Conservation (phyloP, 2,888 invertebrate species). For the Cryptops parisi region DNA sequence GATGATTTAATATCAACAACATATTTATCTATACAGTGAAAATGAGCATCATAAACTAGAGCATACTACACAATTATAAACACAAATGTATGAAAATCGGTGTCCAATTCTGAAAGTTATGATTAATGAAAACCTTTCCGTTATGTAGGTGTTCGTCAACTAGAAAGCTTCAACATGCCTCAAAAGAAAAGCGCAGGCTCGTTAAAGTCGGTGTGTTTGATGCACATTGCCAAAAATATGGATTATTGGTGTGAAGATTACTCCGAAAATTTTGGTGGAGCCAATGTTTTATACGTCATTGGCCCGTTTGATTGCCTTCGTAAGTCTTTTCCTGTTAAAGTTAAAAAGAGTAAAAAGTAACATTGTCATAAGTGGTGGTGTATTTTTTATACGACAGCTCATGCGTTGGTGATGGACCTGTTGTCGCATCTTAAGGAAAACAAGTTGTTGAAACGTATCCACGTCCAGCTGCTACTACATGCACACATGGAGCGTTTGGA, state of each 20-base stretch:
- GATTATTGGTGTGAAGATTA: slow-evolving; percentile 11
- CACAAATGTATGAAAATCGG: too few species aligned
- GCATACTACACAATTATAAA: too few species aligned
- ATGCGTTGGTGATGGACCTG: not conserved
- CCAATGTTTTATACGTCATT: slow-evolving; percentile 1
- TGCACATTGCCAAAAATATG: slow-evolving; percentile 6
- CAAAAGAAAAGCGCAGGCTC: not conserved
- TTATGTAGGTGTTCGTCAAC: too few species aligned
- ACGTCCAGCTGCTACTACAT: slow-evolving; percentile 2
- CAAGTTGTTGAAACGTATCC: not conserved
- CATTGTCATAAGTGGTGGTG: too few species aligned
- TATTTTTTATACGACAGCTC: too few species aligned
- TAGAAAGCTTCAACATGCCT: too few species aligned
- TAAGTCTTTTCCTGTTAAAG: not conserved
- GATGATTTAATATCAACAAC: too few species aligned
- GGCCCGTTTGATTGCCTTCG: slow-evolving; percentile 10
- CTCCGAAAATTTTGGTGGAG: not conserved
- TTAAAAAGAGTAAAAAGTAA: not conserved
- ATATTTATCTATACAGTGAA: too few species aligned
- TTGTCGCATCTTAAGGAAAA: not conserved
- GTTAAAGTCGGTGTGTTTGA: not conserved
- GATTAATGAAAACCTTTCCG: too few species aligned
- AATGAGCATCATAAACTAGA: too few species aligned
- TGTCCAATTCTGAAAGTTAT: too few species aligned
- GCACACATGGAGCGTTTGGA: slow-evolving; percentile 1